These are phyloP conservation scores for Puma concolor DNA, from an alignment of 2,113 vertebrate genomes.

Conservation along the genomic window DNA sequence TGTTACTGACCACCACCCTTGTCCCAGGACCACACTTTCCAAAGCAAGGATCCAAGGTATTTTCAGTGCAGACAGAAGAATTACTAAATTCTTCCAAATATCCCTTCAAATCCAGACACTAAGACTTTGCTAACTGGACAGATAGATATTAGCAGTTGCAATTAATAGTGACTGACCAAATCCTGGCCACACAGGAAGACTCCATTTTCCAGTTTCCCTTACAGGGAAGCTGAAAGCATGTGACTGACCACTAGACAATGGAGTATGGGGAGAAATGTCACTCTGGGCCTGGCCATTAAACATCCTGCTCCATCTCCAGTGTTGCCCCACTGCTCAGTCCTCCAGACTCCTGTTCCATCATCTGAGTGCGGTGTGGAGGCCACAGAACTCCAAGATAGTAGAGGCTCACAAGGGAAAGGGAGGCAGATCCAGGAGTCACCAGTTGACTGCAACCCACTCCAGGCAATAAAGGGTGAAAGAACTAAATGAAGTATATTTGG, in stretches of 20 bases:
- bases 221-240: background rate
- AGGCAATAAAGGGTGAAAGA: background rate
- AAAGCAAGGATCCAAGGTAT: background rate
- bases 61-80: background rate
- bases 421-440: background rate
- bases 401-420: background rate
- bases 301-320: rapidly evolving
- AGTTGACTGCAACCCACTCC: background rate
- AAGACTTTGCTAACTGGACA: background rate
- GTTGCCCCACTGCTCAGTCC: background rate
- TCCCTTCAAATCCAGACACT: background rate
- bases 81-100: background rate
- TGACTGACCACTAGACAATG: background rate
- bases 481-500: background rate
- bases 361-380: no score
- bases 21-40: background rate
- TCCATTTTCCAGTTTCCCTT: background rate
- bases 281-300: no score
- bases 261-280: background rate
- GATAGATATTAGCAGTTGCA: background rate
- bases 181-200: background rate
- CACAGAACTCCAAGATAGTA: rapidly evolving
- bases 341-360: no score
- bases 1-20: background rate
- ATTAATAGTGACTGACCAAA: background rate